Conservation (phyloP, 1,140 invertebrate species). For the Bombyx mandarina region DNA sequence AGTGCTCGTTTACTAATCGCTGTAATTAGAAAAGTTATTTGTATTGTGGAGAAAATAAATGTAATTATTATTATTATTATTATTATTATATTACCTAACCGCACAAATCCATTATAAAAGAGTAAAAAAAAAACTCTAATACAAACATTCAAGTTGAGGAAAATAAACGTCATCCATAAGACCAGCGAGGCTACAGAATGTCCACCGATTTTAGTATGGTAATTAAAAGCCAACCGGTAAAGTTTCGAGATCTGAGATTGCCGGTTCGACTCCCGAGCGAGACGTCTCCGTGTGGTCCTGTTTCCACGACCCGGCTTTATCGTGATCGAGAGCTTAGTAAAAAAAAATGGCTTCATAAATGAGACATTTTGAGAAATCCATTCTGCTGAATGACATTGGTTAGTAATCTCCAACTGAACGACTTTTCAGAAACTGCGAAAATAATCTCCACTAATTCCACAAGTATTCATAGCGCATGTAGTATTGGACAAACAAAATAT, state of each 20-base stretch:
- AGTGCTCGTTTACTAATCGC: not conserved
- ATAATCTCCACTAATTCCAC: no score
- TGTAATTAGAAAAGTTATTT: not conserved
- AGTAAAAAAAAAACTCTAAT: not conserved
- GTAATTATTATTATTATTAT: not conserved
- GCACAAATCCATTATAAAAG: not conserved
- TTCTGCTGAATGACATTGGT: not conserved
- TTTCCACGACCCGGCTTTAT: constrained; percentile 30
- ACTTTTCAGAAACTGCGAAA: not conserved
- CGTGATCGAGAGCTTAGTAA: constrained; percentile 29
- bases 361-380: constrained; percentile 1
- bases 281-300: constrained; percentile 53
- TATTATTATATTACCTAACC: not conserved
- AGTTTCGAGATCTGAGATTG: constrained; percentile 45
- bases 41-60: no score
- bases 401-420: not conserved
- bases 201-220: constrained; percentile 32
- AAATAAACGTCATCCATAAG: not conserved
- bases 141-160: not conserved
- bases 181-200: not conserved
- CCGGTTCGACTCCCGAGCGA: constrained; percentile 47
- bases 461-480: no score
- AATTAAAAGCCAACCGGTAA: constrained; percentile 45
- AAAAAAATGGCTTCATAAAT: not conserved
- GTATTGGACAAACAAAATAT: no score